Percentiles rank a stretch among this genome's conserved stretches.
These are phyloP conservation scores for Xenopus borealis DNA, from an alignment of 2,113 vertebrate genomes.

Conservation along the genomic window DNA sequence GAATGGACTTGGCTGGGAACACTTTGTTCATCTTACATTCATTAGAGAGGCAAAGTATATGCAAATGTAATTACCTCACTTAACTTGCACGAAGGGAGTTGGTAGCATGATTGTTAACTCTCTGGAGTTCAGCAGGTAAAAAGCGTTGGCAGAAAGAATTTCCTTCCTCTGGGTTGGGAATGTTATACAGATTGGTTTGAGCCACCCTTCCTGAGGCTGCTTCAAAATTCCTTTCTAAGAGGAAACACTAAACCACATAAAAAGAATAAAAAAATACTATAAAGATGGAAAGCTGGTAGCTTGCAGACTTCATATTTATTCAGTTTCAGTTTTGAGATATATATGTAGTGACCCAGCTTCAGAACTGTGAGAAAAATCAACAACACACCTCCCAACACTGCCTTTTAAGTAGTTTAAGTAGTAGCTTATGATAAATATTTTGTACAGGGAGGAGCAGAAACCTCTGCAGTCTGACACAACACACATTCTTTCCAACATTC, in stretches of 20 bases:
- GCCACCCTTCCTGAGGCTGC: constrained; percentile 52
- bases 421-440: no score
- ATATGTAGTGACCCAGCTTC: no score
- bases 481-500: no score
- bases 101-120: not conserved
- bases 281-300: not conserved
- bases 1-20: not conserved
- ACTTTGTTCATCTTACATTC: not conserved
- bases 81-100: not conserved
- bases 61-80: not conserved
- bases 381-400: no score
- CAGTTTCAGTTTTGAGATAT: not conserved
- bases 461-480: no score
- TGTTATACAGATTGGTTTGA: constrained; percentile 17
- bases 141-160: constrained; percentile 59
- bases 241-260: not conserved
- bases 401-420: no score
- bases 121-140: constrained; percentile 56
- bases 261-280: not conserved
- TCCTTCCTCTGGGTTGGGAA: constrained; percentile 64
- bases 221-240: constrained; percentile 9
- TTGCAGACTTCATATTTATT: not conserved
- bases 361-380: no score
- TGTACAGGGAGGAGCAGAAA: no score
- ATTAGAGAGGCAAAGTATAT: not conserved